A percentile compares a stretch with the other conserved stretches of the same genome.
Evolutionary conservation across 2,888 invertebrate species (phyloP).

Genomic region (Folsomia candida): DNA sequence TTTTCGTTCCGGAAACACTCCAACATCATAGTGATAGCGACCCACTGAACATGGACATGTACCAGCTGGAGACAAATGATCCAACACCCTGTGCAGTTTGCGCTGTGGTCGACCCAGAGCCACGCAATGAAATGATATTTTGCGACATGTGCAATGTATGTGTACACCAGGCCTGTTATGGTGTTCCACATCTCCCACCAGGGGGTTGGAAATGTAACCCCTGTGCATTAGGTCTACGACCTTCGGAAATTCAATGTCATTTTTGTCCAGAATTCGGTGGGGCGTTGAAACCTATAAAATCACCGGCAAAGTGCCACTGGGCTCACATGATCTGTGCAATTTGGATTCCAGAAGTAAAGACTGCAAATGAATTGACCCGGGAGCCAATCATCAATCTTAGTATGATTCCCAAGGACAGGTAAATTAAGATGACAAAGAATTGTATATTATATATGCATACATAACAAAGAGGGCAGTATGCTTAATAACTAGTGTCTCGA

Average conservation of each 20-base stretch:
- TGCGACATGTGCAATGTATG: conserved; percentile 21
- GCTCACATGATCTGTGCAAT: conserved; percentile 18
- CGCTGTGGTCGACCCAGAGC: conserved; percentile 2
- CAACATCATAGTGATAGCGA: too few relatives aligned
- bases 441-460: too few relatives aligned
- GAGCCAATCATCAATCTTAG: conserved; percentile 1
- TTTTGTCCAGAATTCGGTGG: conserved; percentile 18
- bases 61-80: conserved; percentile 2
- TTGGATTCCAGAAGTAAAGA: conserved; percentile 21
- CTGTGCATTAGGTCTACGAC: not conserved
- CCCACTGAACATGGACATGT: too few relatives aligned
- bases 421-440: too few relatives aligned
- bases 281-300: conserved; percentile 17
- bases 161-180: conserved; percentile 25
- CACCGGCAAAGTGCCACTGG: conserved; percentile 5
- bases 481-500: too few relatives aligned
- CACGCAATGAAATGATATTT: conserved; percentile 15
- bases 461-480: too few relatives aligned
- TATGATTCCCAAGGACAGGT: not conserved
- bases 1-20: too few relatives aligned
- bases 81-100: conserved; percentile 18
- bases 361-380: not conserved
- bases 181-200: conserved; percentile 6
- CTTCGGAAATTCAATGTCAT: not conserved
- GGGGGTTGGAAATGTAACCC: conserved; percentile 17